Evolutionary conservation across 2,113 vertebrate species (phyloP).

Genomic region (Rhipidura dahli): DNA sequence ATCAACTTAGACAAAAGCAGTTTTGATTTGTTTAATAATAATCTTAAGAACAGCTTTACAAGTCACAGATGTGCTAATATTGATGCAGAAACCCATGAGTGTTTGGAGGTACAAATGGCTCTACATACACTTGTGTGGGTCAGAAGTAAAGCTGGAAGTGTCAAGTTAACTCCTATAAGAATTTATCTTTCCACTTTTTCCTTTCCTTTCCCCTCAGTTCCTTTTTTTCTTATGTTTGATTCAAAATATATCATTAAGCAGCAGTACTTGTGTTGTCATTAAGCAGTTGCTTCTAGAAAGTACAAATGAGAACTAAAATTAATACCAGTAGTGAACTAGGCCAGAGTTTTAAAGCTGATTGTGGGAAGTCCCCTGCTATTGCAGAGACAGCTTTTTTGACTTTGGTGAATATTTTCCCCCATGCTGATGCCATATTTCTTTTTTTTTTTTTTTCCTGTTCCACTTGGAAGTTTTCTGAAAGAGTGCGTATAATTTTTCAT

Average conservation of each 20-base stretch:
- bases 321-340: not conserved
- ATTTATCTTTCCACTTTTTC: not conserved
- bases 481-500: not conserved
- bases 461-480: not conserved
- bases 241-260: not conserved
- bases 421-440: not conserved
- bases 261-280: not conserved
- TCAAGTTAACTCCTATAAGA: not conserved
- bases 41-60: not conserved
- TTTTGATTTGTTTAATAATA: not conserved
- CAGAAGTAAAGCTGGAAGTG: not conserved
- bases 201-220: not conserved
- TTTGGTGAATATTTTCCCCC: not conserved
- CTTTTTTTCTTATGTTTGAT: not conserved
- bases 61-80: not conserved
- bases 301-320: not conserved
- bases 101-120: not conserved
- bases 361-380: not conserved
- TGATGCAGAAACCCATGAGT: not conserved
- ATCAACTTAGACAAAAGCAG: not conserved
- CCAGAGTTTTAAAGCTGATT: not conserved
- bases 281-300: not conserved
- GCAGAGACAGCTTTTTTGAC: not conserved
- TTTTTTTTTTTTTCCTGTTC: not conserved
- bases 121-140: fast-evolving